Evolutionary conservation across 1,140 invertebrate species (phyloP), one percentile per base, ranked within the genome.

Genomic region (Pachyrhynchus sulphureomaculatus): DNA sequence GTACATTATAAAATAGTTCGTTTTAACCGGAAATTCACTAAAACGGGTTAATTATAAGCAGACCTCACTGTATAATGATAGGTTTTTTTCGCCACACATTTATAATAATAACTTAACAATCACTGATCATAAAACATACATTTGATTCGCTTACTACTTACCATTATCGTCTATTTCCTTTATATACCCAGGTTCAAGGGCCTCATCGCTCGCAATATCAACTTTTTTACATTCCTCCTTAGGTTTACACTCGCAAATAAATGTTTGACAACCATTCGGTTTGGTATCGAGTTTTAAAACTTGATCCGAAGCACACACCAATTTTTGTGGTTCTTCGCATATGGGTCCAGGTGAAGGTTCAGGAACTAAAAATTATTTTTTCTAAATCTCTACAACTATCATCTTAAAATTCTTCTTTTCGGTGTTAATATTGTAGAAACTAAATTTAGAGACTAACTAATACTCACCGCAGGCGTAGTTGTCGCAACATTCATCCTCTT

Each of bases 181-280:
- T 6, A 60, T 59, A 15, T 66, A 56, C 5, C 90, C 90, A 24
- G 83, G 79, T 51, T 84, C 76, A 12, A 86, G 49, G 34, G 78
- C 67, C 34, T 81, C 76, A 9, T 77, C 73, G 33, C 75, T 74
- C 2, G 76, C 71, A 0, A 71, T 62, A 0, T 77, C 72, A 0
- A 84, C 60, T 6, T 68, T 58, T 8, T 83, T 80, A 70, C 90
- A 91, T 57, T 90, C 82, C 21, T 84, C 83, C n/a, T 75, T 75
- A 4, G 87, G 84, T 62, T 85, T 81, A 65, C 89, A 91, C 76
- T 87, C 83, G 67, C 88, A 91, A 61, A 89, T 82, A 64, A 84
- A 88, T 67, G 86, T 82, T 20, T 82, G 80, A 72, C 87, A 89
- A 33, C 83, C 83, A 67, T 83, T 79, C 2, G 78, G 26, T 44